Conservation (phyloP, 2,113 vertebrate genomes). For the Ovis canadensis region DNA sequence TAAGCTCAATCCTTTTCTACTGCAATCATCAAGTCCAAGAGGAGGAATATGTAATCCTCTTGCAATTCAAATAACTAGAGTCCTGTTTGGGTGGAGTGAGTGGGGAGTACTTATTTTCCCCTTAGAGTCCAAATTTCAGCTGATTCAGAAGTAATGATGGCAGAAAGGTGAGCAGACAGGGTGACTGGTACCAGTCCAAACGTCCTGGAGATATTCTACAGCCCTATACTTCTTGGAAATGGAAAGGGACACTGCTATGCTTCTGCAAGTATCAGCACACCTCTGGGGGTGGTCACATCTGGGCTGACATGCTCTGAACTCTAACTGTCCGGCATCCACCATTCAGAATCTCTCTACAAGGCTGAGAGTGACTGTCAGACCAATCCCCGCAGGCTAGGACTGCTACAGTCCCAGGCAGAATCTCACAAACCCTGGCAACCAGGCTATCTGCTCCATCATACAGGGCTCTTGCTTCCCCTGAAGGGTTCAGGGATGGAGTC, state of each 20-base stretch:
- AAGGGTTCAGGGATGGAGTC: conserved; percentile 65
- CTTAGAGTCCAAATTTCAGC: background rate
- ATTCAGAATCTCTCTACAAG: conserved; percentile 57
- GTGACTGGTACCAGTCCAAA: background rate
- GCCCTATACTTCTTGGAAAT: background rate
- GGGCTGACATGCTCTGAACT: conserved; percentile 61
- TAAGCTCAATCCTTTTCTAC: background rate
- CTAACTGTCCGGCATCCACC: conserved; percentile 64
- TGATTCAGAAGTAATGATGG: background rate
- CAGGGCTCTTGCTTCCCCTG: conserved; percentile 56
- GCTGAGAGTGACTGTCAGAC: conserved; percentile 64
- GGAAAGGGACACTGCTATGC: background rate
- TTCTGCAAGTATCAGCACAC: background rate
- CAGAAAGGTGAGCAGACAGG: background rate
- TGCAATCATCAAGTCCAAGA: background rate
- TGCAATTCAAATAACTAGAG: background rate
- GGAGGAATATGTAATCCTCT: background rate
- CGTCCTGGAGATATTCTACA: background rate
- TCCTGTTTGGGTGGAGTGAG: background rate
- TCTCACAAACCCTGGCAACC: conserved; percentile 73
- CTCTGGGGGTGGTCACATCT: background rate
- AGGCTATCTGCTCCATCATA: conserved; percentile 62
- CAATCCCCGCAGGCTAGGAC: conserved; percentile 45
- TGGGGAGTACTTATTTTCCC: background rate
- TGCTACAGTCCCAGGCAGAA: conserved; percentile 70